Evolutionary conservation across 1,140 invertebrate genomes (phyloP), one percentile per base, ranked within the genome.

Genomic region (Microplitis demolitor): DNA sequence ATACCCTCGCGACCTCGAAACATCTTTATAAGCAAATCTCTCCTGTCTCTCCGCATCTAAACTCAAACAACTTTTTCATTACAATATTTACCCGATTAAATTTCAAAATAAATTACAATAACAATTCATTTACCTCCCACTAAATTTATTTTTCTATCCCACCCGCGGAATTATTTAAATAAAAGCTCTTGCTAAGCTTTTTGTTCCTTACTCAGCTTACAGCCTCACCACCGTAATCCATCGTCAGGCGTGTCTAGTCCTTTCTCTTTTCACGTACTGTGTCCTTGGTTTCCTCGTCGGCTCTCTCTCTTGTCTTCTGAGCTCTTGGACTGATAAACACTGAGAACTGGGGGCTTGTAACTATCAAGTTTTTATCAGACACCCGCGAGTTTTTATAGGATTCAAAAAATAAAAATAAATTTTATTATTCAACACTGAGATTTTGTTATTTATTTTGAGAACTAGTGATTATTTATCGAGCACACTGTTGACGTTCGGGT

Each of bases 1-100:
- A 35, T 68, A 53, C 56, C 66, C 66, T 33, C 53, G 54, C 66
- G 66, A 68, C 66, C 66, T 68, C 66, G 66, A 68, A 68, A 68
- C 66, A 34, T 56, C 53, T 67, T 67, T 13, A 8, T 31, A 50
- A 53, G n/a, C 63, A 51, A 4, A 34, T 8, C 37, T 39, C 33
- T 14, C 14, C n/a, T 39, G 11, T 61, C 16, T 13, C 16, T 61
- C 24, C 9, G 24, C 53, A n/a, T 56, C n/a, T 16, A 16, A 24
- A 24, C 24, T 24, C 24, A 24, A 24, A 24, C 24, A 1, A 24
- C 24, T 24, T 24, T 24, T 24, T 24, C 0, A 24, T 24, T 24
- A 24, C 24, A 24, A 24, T 24, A 24, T 24, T 24, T 24, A 24
- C 24, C 24, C 24, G 2, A 24, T 24, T 24, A 24, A 24, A 24